Percentiles rank a stretch among this genome's conserved stretches.
Conservation (phyloP, 2,797 vertebrate species). For the Mormyrops boulengeri region DNA sequence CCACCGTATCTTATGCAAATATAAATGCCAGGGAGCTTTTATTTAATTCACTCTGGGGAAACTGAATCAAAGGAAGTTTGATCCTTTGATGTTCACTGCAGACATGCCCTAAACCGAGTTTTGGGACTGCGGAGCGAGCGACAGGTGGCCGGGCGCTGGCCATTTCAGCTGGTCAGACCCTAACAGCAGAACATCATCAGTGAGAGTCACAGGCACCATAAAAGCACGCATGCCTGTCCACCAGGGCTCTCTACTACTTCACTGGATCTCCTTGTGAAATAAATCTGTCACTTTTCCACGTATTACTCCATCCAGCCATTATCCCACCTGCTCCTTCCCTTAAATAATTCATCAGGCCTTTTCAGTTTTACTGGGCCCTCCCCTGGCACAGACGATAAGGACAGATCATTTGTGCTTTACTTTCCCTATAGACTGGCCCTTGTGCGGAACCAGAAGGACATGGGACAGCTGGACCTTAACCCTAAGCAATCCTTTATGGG, state of each 20-base stretch:
- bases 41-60: not conserved
- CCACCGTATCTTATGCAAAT: not conserved
- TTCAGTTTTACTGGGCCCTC: not conserved
- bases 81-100: constrained; percentile 1
- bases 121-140: not conserved
- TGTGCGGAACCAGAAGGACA: not conserved
- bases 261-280: not conserved
- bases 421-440: not conserved
- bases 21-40: not conserved
- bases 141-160: not conserved
- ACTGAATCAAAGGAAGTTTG: not conserved
- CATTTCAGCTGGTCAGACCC: not conserved
- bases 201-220: not conserved
- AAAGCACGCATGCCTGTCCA: not conserved
- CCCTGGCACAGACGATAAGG: not conserved
- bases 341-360: not conserved
- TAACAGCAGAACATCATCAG: not conserved
- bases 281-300: not conserved
- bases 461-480: not conserved
- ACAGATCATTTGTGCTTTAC: no score
- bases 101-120: not conserved
- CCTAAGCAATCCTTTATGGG: not conserved
- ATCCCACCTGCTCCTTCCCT: not conserved
- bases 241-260: not conserved
- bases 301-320: not conserved